These are phyloP conservation scores for Nemurella pictetii DNA, from an alignment of 2,888 invertebrate genomes.

Conservation along the genomic window DNA sequence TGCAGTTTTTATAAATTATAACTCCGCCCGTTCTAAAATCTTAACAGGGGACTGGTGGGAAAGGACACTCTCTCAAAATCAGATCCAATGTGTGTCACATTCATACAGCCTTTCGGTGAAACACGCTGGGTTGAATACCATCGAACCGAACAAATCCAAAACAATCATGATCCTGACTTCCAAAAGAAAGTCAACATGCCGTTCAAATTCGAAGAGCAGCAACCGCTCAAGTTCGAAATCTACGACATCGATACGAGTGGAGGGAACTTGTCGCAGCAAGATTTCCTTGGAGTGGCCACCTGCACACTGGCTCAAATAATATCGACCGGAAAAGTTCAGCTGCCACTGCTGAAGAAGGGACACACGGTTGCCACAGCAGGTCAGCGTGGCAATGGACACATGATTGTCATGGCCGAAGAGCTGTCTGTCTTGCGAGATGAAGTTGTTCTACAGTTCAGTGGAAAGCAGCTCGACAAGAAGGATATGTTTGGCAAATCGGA, in stretches of 20 bases:
- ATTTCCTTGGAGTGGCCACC: conserved; percentile 58
- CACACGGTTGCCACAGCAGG: conserved; percentile 36
- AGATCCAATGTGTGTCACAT: conserved; percentile 57
- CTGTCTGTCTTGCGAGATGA: conserved; percentile 50
- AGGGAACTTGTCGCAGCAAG: conserved; percentile 49
- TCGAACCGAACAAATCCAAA: conserved; percentile 54
- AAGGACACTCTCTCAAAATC: conserved; percentile 59
- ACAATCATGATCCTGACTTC: conserved; percentile 57
- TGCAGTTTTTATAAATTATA: neutral
- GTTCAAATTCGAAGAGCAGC: conserved; percentile 62
- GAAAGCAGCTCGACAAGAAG: conserved; percentile 50
- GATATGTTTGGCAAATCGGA: conserved; percentile 50
- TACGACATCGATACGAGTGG: conserved; percentile 52
- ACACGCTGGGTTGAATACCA: conserved; percentile 51
- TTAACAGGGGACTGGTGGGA: conserved; percentile 52
- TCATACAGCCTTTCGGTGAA: conserved; percentile 50
- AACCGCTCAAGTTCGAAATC: conserved; percentile 57
- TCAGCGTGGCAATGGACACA: conserved; percentile 39
- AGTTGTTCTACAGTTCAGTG: conserved; percentile 49
- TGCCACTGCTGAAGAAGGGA: conserved; percentile 42
- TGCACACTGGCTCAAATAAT: conserved; percentile 58
- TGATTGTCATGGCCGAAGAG: conserved; percentile 51
- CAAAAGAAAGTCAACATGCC: conserved; percentile 57
- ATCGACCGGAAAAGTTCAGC: conserved; percentile 44
- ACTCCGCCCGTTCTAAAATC: neutral